Evolutionary conservation across 2,797 vertebrate genomes (phyloP).

Genomic region (Sarcophilus harrisii): DNA sequence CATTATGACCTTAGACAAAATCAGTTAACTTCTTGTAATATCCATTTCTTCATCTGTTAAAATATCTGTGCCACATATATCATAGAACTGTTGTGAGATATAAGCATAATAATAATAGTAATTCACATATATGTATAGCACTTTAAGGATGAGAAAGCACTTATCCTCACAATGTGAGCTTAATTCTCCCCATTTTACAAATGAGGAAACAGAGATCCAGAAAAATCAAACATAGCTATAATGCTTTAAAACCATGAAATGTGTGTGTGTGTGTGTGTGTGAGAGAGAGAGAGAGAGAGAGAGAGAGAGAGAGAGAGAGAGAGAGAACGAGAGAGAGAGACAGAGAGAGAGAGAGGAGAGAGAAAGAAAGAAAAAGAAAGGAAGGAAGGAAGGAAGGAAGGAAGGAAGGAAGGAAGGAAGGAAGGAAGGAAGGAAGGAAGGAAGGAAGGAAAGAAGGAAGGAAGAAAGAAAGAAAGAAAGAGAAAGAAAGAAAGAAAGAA

Average conservation of each 20-base stretch:
- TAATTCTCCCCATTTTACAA: neutral
- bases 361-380: too few relatives aligned
- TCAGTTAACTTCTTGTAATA: neutral
- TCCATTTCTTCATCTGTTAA: neutral
- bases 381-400: too few relatives aligned
- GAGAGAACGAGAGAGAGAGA: neutral
- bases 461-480: neutral
- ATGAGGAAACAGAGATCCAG: neutral
- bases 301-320: neutral
- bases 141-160: neutral
- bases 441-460: too few relatives aligned
- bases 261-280: neutral
- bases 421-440: too few relatives aligned
- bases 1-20: neutral
- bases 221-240: neutral
- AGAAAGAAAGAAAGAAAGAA: neutral
- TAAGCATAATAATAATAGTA: neutral
- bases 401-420: neutral
- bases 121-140: neutral
- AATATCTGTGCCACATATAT: neutral
- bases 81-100: neutral
- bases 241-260: neutral
- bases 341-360: too few relatives aligned
- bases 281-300: too few relatives aligned
- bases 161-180: neutral